Evolutionary conservation across 2,113 vertebrate species (phyloP).

Genomic region (Xerus inauris): DNA sequence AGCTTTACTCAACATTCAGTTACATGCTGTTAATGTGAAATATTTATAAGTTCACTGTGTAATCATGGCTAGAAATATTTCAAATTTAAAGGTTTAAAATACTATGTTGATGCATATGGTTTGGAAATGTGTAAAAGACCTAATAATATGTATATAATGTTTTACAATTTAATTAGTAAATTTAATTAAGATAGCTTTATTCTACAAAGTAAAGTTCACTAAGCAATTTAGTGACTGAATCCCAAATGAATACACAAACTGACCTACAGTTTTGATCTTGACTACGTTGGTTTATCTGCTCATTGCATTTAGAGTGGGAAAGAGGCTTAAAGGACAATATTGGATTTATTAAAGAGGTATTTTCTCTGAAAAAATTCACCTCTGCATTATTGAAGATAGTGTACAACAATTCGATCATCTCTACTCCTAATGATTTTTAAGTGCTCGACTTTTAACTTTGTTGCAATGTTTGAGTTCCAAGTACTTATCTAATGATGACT

Average conservation of each 20-base stretch:
- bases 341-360: constrained; percentile 18
- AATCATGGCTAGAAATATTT: constrained; percentile 4
- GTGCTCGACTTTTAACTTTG: constrained; percentile 20
- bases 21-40: constrained; percentile 36
- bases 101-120: neutral
- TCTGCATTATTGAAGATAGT: neutral
- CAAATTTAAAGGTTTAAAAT: constrained; percentile 23
- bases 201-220: neutral
- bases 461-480: constrained; percentile 31
- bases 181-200: constrained; percentile 50
- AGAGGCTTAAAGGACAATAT: neutral
- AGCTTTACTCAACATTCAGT: constrained; percentile 1
- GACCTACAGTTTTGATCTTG: constrained; percentile 24
- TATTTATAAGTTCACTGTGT: constrained; percentile 33
- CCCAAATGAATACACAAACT: constrained; percentile 30
- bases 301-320: constrained; percentile 12
- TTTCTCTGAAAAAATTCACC: constrained; percentile 43
- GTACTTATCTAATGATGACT: constrained; percentile 27
- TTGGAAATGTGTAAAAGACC: constrained; percentile 14
- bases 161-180: neutral
- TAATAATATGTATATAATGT: neutral
- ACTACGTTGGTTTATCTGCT: neutral
- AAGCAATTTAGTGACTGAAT: constrained; percentile 36
- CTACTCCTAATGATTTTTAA: neutral
- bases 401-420: neutral